phyloP scores from a whole-genome alignment of 1,140 invertebrate species.

The Diorhabda elongata region DNA sequence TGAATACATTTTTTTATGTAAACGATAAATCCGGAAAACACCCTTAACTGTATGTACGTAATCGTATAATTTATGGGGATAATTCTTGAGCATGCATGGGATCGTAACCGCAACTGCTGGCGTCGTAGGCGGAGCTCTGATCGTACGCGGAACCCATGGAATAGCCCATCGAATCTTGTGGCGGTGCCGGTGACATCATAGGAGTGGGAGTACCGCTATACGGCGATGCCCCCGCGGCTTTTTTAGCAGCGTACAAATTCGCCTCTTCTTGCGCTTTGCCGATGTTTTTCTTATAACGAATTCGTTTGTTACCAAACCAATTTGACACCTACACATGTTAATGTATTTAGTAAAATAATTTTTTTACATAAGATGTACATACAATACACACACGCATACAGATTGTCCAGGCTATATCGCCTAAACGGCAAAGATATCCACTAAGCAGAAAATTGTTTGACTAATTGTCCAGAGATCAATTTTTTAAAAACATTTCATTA shows the following conservation, averaged over 20 bases:
- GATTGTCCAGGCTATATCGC: no score
- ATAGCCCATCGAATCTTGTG: conserved; percentile 86
- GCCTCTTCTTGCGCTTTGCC: conserved; percentile 99
- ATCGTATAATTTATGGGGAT: conserved; percentile 28
- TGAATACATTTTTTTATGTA: no score
- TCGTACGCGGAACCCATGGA: conserved; percentile 83
- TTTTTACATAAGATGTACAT: no score
- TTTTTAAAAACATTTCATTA: no score
- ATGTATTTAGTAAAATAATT: no score
- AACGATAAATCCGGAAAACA: background rate
- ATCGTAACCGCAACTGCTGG: conserved; percentile 84
- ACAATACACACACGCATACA: no score
- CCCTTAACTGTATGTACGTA: background rate
- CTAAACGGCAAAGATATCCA: no score
- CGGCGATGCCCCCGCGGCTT: conserved; percentile 90
- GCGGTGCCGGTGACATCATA: conserved; percentile 89
- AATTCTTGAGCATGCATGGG: conserved; percentile 57
- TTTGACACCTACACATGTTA: conserved; percentile 66
- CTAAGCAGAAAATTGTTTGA: no score
- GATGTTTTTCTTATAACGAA: conserved; percentile 99
- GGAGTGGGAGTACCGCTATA: conserved; percentile 87
- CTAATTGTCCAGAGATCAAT: no score
- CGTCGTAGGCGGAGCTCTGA: conserved; percentile 76
- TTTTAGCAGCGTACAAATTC: conserved; percentile 98
- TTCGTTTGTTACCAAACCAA: conserved; percentile 99